These are phyloP conservation scores for Drosophila arizonae DNA, from an alignment of 1,140 invertebrate genomes.

Conservation along the genomic window DNA sequence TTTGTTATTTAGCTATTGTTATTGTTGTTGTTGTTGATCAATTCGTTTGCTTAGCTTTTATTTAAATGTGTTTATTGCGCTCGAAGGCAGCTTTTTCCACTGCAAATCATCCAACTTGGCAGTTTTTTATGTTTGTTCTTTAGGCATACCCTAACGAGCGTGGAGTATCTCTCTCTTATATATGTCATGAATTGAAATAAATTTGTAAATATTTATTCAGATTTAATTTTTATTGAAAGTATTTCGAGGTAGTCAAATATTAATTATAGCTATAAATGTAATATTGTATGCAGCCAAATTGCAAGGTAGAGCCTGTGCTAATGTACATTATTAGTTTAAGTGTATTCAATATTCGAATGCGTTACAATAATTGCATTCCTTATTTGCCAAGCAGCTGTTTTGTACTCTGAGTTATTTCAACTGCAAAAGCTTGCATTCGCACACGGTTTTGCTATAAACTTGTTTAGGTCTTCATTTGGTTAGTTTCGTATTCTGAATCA, in stretches of 20 bases:
- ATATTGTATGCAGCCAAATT: no score
- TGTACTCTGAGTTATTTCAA: background rate
- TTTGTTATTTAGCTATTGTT: conserved; percentile 23
- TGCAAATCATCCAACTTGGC: conserved; percentile 15
- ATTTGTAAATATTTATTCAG: background rate
- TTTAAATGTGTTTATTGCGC: conserved; percentile 73
- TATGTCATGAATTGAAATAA: background rate
- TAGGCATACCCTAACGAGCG: conserved; percentile 2
- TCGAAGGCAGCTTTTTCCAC: conserved; percentile 54
- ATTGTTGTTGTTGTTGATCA: conserved; percentile 57
- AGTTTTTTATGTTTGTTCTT: background rate
- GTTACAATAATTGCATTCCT: background rate
- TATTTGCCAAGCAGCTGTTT: conserved; percentile 8
- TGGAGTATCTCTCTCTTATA: background rate
- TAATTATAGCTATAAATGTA: no score
- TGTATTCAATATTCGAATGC: background rate
- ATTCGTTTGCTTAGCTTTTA: conserved; percentile 74
- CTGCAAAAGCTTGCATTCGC: conserved; percentile 2
- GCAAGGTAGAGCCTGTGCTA: background rate
- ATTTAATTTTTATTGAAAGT: background rate
- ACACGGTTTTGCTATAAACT: conserved; percentile 24
- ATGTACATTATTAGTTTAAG: background rate
- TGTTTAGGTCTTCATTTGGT: conserved; percentile 16
- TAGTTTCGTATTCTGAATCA: background rate
- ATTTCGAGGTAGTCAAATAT: no score